Percentiles rank a stretch among this genome's conserved stretches.
These are phyloP conservation scores for Aphyosemion australe DNA, from an alignment of 2,113 vertebrate species.

Conservation along the genomic window DNA sequence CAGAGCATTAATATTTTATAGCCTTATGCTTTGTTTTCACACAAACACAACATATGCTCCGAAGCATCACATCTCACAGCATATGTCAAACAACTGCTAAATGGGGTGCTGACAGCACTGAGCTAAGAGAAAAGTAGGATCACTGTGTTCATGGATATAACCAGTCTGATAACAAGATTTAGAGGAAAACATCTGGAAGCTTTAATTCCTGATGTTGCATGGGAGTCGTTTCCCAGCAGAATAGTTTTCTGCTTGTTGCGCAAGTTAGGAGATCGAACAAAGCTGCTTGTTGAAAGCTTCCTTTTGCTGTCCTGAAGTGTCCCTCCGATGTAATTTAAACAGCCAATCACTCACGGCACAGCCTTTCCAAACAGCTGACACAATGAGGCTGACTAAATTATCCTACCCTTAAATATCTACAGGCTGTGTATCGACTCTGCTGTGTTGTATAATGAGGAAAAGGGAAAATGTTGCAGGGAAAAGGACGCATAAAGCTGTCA, in stretches of 20 bases:
- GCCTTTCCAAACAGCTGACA: constrained; percentile 46
- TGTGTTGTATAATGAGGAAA: background rate
- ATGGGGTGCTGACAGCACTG: background rate
- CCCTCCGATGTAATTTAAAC: constrained; percentile 33
- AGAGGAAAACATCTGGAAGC: constrained; percentile 60
- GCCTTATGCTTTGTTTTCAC: background rate
- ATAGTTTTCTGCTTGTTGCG: constrained; percentile 45
- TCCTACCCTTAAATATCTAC: constrained; percentile 22
- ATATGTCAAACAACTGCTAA: constrained; percentile 4
- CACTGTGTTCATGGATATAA: constrained; percentile 23
- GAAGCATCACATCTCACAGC: constrained; percentile 8
- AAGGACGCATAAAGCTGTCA: no score
- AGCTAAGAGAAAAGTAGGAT: constrained; percentile 5
- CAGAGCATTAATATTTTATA: background rate
- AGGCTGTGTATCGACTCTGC: constrained; percentile 19
- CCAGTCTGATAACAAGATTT: constrained; percentile 23
- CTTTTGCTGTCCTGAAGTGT: constrained; percentile 31
- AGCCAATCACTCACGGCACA: constrained; percentile 25
- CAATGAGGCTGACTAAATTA: constrained; percentile 36
- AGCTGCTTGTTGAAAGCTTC: constrained; percentile 31
- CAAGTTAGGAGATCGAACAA: constrained; percentile 37
- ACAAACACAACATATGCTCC: constrained; percentile 17
- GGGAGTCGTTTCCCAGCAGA: constrained; percentile 36
- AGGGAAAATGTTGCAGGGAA: constrained; percentile 12
- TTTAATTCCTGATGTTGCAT: constrained; percentile 28